Conservation (phyloP, 1,140 invertebrate genomes). For the Scaptomyza montana region DNA sequence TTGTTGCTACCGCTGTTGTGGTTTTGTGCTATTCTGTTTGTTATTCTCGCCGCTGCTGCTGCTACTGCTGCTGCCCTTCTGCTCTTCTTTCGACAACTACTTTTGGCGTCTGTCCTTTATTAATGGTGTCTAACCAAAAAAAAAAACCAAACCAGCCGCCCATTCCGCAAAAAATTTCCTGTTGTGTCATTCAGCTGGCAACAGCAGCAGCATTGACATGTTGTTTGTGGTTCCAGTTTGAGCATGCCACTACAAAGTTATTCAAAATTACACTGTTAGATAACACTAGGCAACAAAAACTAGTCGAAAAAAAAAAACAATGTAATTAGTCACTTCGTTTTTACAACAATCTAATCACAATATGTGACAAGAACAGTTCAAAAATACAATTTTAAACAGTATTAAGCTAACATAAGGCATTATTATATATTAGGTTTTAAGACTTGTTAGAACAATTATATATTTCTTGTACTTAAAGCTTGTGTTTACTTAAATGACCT, state of each 20-base stretch:
- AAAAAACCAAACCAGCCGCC: conserved; percentile 25
- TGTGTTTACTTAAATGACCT: no score
- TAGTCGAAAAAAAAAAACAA: neutral
- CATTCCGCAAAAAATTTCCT: conserved; percentile 36
- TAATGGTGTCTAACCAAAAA: conserved; percentile 71
- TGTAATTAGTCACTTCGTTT: neutral
- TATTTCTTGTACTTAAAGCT: no score
- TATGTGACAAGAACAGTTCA: no score
- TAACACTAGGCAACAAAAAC: neutral
- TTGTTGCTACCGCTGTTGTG: conserved; percentile 56
- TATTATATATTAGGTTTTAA: no score
- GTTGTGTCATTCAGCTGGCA: conserved; percentile 50
- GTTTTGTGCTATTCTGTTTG: conserved; percentile 48
- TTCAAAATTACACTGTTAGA: neutral
- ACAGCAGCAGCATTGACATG: conserved; percentile 29
- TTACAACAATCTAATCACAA: no score
- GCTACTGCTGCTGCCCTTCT: conserved; percentile 17
- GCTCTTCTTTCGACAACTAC: conserved; percentile 11
- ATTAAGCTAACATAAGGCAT: neutral
- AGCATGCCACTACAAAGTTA: neutral
- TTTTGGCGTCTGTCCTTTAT: conserved; percentile 68
- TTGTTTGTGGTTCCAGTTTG: conserved; percentile 36
- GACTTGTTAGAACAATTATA: no score
- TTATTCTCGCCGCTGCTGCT: conserved; percentile 18
- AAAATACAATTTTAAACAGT: no score